These are phyloP conservation scores for Dromius quadrimaculatus DNA, from an alignment of 2,888 invertebrate species.

Conservation along the genomic window DNA sequence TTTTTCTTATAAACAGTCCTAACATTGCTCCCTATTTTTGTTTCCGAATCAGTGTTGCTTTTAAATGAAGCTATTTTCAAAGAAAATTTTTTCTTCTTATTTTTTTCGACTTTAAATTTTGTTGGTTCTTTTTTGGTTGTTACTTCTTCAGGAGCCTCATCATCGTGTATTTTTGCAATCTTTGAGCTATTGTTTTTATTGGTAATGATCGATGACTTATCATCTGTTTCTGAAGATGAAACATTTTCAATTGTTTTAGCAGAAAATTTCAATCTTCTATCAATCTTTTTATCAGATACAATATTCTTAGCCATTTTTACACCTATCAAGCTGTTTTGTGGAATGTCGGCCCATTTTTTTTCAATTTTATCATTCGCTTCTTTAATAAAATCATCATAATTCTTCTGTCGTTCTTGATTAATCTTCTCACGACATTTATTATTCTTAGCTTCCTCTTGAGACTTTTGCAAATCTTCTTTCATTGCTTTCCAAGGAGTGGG, in stretches of 20 bases:
- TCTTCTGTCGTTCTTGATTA: constrained; percentile 62
- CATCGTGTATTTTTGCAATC: constrained; percentile 52
- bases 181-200: constrained; percentile 45
- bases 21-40: constrained; percentile 22
- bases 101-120: constrained; percentile 56
- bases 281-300: constrained; percentile 39
- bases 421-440: constrained; percentile 67
- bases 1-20: background rate
- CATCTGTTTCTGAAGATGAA: constrained; percentile 32
- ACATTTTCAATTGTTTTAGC: constrained; percentile 35
- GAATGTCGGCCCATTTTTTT: constrained; percentile 72
- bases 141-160: constrained; percentile 59
- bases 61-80: constrained; percentile 54
- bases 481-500: constrained; percentile 81
- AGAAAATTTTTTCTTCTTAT: constrained; percentile 57
- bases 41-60: constrained; percentile 11
- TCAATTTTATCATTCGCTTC: constrained; percentile 68
- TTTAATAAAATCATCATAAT: constrained; percentile 69
- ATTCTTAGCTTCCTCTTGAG: constrained; percentile 68
- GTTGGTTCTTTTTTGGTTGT: constrained; percentile 58
- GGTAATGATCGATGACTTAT: constrained; percentile 33
- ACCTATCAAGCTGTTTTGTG: constrained; percentile 56
- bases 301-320: constrained; percentile 19
- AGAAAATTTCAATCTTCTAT: constrained; percentile 38
- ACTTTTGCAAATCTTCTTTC: constrained; percentile 73